Evolutionary conservation across 2,797 vertebrate species (phyloP), one percentile per base, ranked within the genome.

Genomic region (Sebastes taczanowskii): DNA sequence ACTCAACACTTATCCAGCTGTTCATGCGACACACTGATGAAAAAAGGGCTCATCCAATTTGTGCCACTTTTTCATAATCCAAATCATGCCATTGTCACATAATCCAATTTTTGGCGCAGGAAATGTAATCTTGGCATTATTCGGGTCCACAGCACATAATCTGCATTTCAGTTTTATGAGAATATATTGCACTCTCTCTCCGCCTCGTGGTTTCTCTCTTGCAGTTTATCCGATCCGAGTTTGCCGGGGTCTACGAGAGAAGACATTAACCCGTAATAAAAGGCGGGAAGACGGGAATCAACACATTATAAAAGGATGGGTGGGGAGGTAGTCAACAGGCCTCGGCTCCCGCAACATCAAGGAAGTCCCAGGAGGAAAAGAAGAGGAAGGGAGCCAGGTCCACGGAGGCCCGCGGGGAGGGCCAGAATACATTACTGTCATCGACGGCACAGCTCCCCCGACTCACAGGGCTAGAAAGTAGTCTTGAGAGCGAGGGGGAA

Each of bases 361-460:
- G 88, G 69, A 71, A 62, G 52, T 92, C 87, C 90, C 92, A 74
- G 84, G 86, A 82, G 90, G 73, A 69, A 79, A 78, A 68, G 78
- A 65, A 67, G 73, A 88, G 84, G 67, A 85, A 80, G 88, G 75
- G 81, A 91, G 86, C 85, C 82, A 79, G 81, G 90, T 89, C 92
- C 90, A 34, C 42, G 69, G 88, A 84, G 89, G 77, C 81, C 85
- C 74, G 20, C 11, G 16, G 80, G 84, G 86, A 85, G 73, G 59
- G 78, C 55, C 73, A 3, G 92, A 89, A 94, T 95, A 89, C 80
- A 93, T 95, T 93, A 92, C 83, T 89, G 91, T 90, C 92, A 88
- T 72, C 35, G 73, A 25, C 71, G 66, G 83, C 80, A 81, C 81
- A 74, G 73, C 79, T 86, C 88, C 77, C 85, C 56, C 80, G 70